These are phyloP conservation scores for Gobio gobio DNA, from an alignment of 2,113 vertebrate genomes.

Conservation along the genomic window DNA sequence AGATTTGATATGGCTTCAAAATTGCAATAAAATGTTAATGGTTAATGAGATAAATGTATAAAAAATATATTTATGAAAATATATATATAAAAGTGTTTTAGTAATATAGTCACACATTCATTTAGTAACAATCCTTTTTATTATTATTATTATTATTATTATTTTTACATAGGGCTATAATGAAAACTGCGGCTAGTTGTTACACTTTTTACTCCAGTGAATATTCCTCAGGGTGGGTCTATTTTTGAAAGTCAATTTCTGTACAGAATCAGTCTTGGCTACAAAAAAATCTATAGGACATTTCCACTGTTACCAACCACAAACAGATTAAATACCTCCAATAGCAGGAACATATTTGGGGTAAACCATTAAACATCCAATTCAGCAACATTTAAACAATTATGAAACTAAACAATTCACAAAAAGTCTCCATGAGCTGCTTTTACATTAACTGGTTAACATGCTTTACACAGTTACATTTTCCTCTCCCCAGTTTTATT, in stretches of 20 bases:
- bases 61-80: neutral
- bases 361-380: too few relatives aligned
- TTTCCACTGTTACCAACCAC: neutral
- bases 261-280: neutral
- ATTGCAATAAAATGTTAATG: constrained; percentile 43
- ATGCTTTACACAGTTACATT: constrained; percentile 8
- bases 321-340: too few relatives aligned
- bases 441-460: constrained; percentile 6
- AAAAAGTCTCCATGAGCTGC: neutral
- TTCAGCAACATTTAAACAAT: too few relatives aligned
- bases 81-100: neutral
- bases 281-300: neutral
- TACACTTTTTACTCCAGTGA: neutral
- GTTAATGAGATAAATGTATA: constrained; percentile 31
- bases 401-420: too few relatives aligned
- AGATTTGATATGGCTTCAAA: constrained; percentile 65
- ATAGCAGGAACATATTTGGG: too few relatives aligned
- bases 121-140: neutral
- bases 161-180: neutral
- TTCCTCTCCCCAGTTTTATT: constrained; percentile 14
- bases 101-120: neutral
- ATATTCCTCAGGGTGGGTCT: neutral
- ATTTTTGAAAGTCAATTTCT: neutral
- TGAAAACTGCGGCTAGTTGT: neutral
- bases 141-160: neutral